Evolutionary conservation across 2,113 vertebrate genomes (phyloP).

Genomic region (Brevimyrus niger): DNA sequence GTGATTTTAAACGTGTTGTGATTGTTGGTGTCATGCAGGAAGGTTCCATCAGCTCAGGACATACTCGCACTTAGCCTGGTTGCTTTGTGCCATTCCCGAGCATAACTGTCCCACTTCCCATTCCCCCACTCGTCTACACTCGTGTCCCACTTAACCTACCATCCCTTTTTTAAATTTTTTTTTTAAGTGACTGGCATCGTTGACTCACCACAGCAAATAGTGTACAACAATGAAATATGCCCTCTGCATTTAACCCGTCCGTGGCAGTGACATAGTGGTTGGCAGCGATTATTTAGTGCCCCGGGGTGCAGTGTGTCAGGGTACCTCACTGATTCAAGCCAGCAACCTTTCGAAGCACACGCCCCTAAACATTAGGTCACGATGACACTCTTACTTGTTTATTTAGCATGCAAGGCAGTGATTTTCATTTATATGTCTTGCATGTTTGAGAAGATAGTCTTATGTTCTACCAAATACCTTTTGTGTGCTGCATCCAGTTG

Average conservation of each 20-base stretch:
- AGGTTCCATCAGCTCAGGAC: neutral
- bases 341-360: neutral
- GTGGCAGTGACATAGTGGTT: no score
- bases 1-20: neutral
- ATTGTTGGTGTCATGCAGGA: neutral
- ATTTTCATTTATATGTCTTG: neutral
- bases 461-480: neutral
- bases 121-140: neutral
- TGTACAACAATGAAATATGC: no score
- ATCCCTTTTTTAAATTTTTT: neutral
- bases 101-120: neutral
- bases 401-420: neutral
- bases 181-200: no score
- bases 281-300: no score
- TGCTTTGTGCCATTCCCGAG: neutral
- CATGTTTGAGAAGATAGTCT: neutral
- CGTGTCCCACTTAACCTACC: neutral
- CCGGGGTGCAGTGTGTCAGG: no score
- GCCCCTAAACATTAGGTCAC: neutral
- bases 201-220: no score
- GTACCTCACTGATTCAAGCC: no score
- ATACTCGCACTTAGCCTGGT: neutral
- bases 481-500: neutral
- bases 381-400: neutral
- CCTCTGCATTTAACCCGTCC: no score